Evolutionary conservation across 2,888 invertebrate genomes (phyloP).

Genomic region (Drosophila lutescens): DNA sequence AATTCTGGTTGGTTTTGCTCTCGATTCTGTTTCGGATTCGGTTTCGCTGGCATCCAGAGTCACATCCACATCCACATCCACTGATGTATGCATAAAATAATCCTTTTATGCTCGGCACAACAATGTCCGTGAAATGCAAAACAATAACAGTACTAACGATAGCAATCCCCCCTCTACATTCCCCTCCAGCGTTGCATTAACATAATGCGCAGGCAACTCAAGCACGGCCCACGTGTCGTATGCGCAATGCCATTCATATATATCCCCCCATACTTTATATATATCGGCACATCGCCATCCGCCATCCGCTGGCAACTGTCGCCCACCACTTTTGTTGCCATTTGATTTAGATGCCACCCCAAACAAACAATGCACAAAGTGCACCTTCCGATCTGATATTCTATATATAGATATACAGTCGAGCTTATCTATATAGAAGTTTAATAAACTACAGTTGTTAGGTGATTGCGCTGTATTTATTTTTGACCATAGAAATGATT

Average conservation of each 20-base stretch:
- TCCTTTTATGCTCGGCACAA: constrained; percentile 78
- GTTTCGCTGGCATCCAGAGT: neutral
- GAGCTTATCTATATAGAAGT: neutral
- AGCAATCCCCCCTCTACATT: constrained; percentile 36
- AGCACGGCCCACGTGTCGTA: constrained; percentile 64
- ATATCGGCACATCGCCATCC: constrained; percentile 18
- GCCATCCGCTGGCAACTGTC: constrained; percentile 54
- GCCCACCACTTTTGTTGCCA: constrained; percentile 62
- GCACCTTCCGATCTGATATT: constrained; percentile 6
- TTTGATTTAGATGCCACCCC: constrained; percentile 47
- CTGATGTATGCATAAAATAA: constrained; percentile 81
- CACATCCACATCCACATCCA: constrained; percentile 25
- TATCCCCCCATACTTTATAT: neutral
- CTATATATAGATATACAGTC: neutral
- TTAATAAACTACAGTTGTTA: too few relatives aligned
- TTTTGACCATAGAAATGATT: too few relatives aligned
- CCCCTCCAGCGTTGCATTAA: constrained; percentile 60
- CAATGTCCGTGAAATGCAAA: constrained; percentile 82
- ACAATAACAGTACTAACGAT: constrained; percentile 75
- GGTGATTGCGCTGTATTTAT: too few relatives aligned
- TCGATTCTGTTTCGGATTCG: constrained; percentile 19
- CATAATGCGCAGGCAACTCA: constrained; percentile 79
- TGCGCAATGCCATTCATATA: constrained; percentile 53
- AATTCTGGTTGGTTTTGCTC: constrained; percentile 15
- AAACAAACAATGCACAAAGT: constrained; percentile 14